Evolutionary conservation across 2,888 invertebrate genomes (phyloP).

Genomic region (Callosobruchus maculatus): DNA sequence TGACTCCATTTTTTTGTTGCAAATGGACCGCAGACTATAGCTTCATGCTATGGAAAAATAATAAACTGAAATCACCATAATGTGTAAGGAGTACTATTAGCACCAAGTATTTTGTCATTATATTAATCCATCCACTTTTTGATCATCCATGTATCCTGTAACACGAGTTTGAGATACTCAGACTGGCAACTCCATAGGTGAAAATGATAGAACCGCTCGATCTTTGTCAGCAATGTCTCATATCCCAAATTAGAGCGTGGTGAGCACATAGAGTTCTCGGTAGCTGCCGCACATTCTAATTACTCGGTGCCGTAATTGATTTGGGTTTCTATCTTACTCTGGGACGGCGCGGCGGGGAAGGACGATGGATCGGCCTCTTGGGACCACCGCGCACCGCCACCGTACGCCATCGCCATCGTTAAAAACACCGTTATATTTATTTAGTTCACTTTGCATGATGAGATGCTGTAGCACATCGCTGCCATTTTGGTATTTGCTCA

Average conservation of each 20-base stretch:
- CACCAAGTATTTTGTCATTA: too few species aligned
- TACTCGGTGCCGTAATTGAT: slow-evolving; percentile 38
- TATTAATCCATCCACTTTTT: too few species aligned
- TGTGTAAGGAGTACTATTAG: too few species aligned
- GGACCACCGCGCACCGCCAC: slow-evolving; percentile 29
- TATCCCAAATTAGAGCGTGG: neutral
- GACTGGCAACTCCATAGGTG: neutral
- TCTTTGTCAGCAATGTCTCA: neutral
- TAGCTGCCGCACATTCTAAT: slow-evolving; percentile 33
- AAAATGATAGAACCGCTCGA: neutral
- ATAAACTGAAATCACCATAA: too few species aligned
- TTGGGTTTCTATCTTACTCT: slow-evolving; percentile 29
- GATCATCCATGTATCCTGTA: too few species aligned
- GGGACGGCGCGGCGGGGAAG: slow-evolving; percentile 18
- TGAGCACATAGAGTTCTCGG: neutral
- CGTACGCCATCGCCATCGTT: too few species aligned
- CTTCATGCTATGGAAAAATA: too few species aligned
- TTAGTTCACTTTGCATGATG: slow-evolving; percentile 26
- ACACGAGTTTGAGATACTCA: too few species aligned
- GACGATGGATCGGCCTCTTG: slow-evolving; percentile 34
- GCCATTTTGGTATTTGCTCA: neutral
- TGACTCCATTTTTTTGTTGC: too few species aligned
- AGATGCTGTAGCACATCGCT: slow-evolving; percentile 12
- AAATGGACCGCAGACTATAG: too few species aligned
- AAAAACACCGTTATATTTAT: slow-evolving; percentile 29